Base-by-base conservation (phyloP, 2,888 invertebrate species). In the Aphrophora alni region DNA sequence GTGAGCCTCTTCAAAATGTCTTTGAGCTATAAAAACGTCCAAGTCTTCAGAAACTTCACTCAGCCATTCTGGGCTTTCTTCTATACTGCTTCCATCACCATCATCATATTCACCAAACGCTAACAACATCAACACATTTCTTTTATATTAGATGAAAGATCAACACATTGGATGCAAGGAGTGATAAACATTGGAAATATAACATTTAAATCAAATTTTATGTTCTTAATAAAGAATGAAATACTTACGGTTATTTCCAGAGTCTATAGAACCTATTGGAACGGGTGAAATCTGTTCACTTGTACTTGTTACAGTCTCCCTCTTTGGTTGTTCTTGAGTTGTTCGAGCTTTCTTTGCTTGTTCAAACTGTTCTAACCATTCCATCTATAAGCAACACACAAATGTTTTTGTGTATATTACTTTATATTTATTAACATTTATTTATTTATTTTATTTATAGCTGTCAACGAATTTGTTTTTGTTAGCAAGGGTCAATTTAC, bases 281-380 rank as follows among this genome's bases (percentile, higher is more conserved):
- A 88, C 88, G 21, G 90, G 90, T 12, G 89, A 89, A 84, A 88
- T 88, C 84, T 90, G 89, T 86, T 86, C 90, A 89, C 75, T 89
- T 89, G 85, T 85, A 86, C 77, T 89, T 89, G 82, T 83, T 74
- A 77, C 83, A 71, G 84, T 89, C 89, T 86, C 89, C 86, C 88
- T 91, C 87, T 89, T 91, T 86, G 89, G 91, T 85, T 87, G 86
- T 21, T 92, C 94, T 86, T 92, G 92, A 1, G 91, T 90, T 85
- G 94, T 89, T 86, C 95, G 92, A 83, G 94, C 92, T 87, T 96
- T 97, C 87, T 98, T 97, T 0, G 96, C 95, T 84, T 94, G 92
- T 87, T 98, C 98, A 87, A 98, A 94, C 87, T 96, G 95, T 84
- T 97, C 97, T 84, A 98, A 89, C 98, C 98, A 98, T 87, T 97